Conservation (phyloP, 2,113 vertebrate species). For the Leptobrachium leishanense region DNA sequence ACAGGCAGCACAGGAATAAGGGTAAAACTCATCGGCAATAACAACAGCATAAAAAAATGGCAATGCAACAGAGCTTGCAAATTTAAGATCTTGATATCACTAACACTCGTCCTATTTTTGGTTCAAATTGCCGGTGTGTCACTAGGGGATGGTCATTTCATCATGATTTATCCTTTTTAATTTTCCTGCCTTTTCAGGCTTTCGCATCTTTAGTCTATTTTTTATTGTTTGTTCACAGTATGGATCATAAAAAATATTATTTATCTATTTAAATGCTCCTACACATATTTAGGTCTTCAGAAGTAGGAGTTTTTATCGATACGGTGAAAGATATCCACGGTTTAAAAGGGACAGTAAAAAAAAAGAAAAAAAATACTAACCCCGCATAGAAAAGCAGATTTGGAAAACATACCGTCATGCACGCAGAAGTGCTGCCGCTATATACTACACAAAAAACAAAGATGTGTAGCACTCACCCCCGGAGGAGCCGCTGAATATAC, state of each 20-base stretch:
- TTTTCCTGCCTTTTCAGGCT: slow-evolving; percentile 22
- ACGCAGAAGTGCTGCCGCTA: neutral
- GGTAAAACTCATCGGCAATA: slow-evolving; percentile 28
- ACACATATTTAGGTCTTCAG: neutral
- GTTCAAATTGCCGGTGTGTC: slow-evolving; percentile 11
- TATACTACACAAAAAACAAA: slow-evolving; percentile 22
- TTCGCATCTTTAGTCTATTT: neutral
- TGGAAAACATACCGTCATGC: neutral
- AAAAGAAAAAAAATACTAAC: neutral
- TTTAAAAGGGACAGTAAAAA: neutral
- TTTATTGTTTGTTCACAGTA: slow-evolving; percentile 5
- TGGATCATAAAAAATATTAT: neutral
- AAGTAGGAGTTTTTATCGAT: neutral
- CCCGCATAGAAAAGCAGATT: neutral
- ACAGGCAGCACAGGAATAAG: slow-evolving; percentile 8
- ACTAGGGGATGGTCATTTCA: slow-evolving; percentile 29
- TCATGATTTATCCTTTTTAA: slow-evolving; percentile 36
- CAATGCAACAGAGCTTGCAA: neutral
- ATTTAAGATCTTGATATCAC: slow-evolving; percentile 12
- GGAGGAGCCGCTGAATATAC: no score
- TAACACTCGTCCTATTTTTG: slow-evolving; percentile 27
- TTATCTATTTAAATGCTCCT: neutral
- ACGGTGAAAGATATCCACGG: neutral
- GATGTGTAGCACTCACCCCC: neutral
- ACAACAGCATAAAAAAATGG: slow-evolving; percentile 4